Conservation (phyloP, 1,140 invertebrate species). For the Hetaerina americana region DNA sequence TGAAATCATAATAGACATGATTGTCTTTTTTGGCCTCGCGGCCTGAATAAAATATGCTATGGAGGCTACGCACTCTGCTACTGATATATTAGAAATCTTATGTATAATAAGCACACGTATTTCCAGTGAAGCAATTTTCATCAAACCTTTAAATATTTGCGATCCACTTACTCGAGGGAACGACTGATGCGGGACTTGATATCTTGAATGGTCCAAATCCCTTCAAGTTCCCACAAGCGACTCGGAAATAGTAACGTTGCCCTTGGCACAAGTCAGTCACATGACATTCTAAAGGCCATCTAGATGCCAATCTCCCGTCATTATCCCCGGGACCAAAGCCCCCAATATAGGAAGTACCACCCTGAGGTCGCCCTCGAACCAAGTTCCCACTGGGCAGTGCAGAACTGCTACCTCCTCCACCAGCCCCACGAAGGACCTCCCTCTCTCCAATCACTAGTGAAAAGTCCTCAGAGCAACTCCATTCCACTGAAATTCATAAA, state of each 20-base stretch:
- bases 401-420: background rate
- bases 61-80: too few species aligned
- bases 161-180: constrained; percentile 72
- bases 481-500: constrained; percentile 63
- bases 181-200: constrained; percentile 63
- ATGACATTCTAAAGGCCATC: constrained; percentile 32
- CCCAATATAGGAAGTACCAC: background rate
- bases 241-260: constrained; percentile 73
- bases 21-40: too few species aligned
- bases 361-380: background rate
- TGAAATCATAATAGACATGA: too few species aligned
- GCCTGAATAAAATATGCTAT: too few species aligned
- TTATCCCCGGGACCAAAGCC: background rate
- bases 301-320: background rate
- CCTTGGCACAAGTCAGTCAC: constrained; percentile 58
- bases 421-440: constrained; percentile 35
- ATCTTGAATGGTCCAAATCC: constrained; percentile 68
- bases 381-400: background rate
- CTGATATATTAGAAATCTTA: too few species aligned
- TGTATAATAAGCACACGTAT: too few species aligned
- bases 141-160: background rate
- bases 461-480: constrained; percentile 70
- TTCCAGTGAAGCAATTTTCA: background rate
- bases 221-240: constrained; percentile 76
- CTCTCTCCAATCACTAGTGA: constrained; percentile 56